These are phyloP conservation scores for Heliconius himera DNA, from an alignment of 1,140 invertebrate genomes.

Conservation along the genomic window DNA sequence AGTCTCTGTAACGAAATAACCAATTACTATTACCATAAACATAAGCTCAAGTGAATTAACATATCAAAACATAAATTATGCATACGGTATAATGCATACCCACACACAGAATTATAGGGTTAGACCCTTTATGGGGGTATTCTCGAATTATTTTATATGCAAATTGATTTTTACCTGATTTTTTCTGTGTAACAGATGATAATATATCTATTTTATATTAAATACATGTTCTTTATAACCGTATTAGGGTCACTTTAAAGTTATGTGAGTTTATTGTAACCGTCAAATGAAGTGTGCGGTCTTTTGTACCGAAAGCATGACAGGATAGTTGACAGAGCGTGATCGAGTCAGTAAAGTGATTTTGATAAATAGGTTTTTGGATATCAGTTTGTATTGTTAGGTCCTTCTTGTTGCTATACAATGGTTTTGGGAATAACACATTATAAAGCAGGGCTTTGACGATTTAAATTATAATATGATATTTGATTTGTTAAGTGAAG, in stretches of 20 bases:
- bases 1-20: slow-evolving; percentile 74
- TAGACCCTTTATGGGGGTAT: slow-evolving; percentile 50
- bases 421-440: slow-evolving; percentile 17
- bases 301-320: slow-evolving; percentile 34
- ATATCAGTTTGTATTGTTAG: slow-evolving; percentile 42
- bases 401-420: slow-evolving; percentile 37
- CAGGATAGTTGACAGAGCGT: slow-evolving; percentile 35
- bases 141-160: slow-evolving; percentile 55
- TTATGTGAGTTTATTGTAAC: slow-evolving; percentile 40
- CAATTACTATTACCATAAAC: slow-evolving; percentile 80
- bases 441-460: slow-evolving; percentile 7
- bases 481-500: slow-evolving; percentile 15
- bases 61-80: slow-evolving; percentile 75
- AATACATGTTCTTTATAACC: slow-evolving; percentile 25
- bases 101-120: slow-evolving; percentile 64
- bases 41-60: slow-evolving; percentile 76
- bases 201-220: slow-evolving; percentile 25
- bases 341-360: slow-evolving; percentile 37
- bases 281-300: slow-evolving; percentile 51
- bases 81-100: slow-evolving; percentile 60
- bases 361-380: slow-evolving; percentile 36
- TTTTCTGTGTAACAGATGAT: slow-evolving; percentile 22
- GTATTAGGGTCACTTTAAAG: slow-evolving; percentile 35
- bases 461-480: slow-evolving; percentile 1
- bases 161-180: slow-evolving; percentile 55